These are phyloP conservation scores for Paralvinella palmiformis DNA, from an alignment of 1,140 invertebrate genomes.

Conservation along the genomic window DNA sequence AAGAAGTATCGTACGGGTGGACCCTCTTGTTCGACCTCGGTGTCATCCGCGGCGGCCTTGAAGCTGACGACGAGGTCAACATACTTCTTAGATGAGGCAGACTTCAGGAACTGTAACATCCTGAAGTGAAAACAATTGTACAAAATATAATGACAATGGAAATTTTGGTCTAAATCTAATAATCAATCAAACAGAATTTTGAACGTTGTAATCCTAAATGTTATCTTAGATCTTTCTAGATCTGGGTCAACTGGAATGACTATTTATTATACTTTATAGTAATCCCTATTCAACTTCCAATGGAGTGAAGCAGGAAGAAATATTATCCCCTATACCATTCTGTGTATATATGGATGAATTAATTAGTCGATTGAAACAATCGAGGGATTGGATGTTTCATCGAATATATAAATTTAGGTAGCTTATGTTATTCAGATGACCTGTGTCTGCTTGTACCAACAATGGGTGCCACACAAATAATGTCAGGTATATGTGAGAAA, in stretches of 20 bases:
- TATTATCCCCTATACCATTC: too few species aligned
- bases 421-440: too few species aligned
- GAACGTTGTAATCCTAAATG: not conserved
- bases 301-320: too few species aligned
- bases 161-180: not conserved
- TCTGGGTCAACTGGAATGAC: not conserved
- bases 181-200: not conserved
- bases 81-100: constrained; percentile 28
- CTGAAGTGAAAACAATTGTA: constrained; percentile 20
- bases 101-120: constrained; percentile 42
- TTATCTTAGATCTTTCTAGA: not conserved
- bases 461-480: too few species aligned
- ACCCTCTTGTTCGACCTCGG: constrained; percentile 33
- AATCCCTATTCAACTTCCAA: too few species aligned
- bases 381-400: not conserved
- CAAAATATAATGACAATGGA: not conserved
- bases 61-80: constrained; percentile 43
- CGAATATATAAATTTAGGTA: too few species aligned
- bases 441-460: too few species aligned
- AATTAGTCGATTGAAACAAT: not conserved
- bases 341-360: too few species aligned
- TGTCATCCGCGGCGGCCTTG: constrained; percentile 25
- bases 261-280: not conserved
- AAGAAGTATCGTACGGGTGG: constrained; percentile 41
- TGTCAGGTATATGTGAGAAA: too few species aligned